phyloP scores from a whole-genome alignment of 2,113 vertebrate species.

The Datnioides undecimradiatus region DNA sequence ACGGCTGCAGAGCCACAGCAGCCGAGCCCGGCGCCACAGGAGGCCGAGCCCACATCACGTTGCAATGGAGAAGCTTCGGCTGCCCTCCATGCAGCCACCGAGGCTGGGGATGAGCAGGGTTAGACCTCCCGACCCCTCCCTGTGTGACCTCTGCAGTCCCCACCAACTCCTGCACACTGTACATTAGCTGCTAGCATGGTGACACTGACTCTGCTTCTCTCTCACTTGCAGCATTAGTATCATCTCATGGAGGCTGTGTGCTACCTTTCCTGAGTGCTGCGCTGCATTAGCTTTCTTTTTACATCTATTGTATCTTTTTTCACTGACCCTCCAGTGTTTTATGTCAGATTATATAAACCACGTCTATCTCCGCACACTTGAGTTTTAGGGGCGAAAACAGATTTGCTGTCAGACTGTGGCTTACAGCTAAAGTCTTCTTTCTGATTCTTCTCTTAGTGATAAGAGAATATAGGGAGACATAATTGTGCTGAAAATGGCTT shows the following conservation, averaged over 20 bases:
- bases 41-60: conserved; percentile 75
- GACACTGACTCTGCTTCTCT: conserved; percentile 82
- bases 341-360: conserved; percentile 32
- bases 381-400: conserved; percentile 37
- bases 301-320: conserved; percentile 44
- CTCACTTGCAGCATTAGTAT: conserved; percentile 73
- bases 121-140: conserved; percentile 69
- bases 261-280: conserved; percentile 68
- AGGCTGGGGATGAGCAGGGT: conserved; percentile 85
- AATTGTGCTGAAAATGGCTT: conserved; percentile 52
- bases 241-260: conserved; percentile 74
- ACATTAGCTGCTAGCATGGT: conserved; percentile 91
- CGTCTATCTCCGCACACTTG: conserved; percentile 29
- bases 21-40: conserved; percentile 66
- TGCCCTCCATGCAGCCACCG: conserved; percentile 63
- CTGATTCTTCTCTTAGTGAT: conserved; percentile 38
- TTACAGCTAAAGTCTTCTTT: conserved; percentile 41
- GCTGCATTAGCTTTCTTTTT: conserved; percentile 49
- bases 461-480: conserved; percentile 33
- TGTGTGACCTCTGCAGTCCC: conserved; percentile 50
- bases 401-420: conserved; percentile 43
- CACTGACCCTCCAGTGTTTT: conserved; percentile 50
- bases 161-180: conserved; percentile 80
- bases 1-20: conserved; percentile 68
- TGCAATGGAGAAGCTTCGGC: conserved; percentile 87